A percentile compares a stretch with the other conserved stretches of the same genome.
phyloP scores from a whole-genome alignment of 2,888 invertebrate genomes.

The Cancer borealis region DNA sequence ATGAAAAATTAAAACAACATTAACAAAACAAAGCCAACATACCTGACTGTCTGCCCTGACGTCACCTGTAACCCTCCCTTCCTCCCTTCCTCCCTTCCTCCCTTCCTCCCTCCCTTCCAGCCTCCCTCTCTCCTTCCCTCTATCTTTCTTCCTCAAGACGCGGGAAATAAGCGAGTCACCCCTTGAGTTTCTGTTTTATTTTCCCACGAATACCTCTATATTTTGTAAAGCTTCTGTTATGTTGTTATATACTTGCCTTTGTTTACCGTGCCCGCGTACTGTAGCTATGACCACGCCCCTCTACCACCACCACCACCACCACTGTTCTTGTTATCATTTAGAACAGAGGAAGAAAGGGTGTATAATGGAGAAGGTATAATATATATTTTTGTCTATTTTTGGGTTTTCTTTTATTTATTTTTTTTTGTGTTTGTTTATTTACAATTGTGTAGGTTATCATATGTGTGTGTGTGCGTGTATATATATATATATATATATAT shows the following conservation, averaged over 20 bases:
- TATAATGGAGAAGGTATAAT: not conserved
- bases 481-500: not conserved
- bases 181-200: not conserved
- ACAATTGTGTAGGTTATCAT: not conserved
- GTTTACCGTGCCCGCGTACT: not conserved
- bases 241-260: not conserved
- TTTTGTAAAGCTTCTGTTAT: not conserved
- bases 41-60: too few relatives aligned
- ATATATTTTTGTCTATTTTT: not conserved
- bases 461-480: not conserved
- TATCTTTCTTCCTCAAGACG: not conserved
- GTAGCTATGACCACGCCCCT: not conserved
- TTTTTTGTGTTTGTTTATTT: not conserved
- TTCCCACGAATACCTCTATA: not conserved
- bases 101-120: not conserved
- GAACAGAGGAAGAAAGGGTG: not conserved
- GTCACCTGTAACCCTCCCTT: not conserved
- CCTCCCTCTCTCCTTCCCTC: not conserved
- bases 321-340: not conserved
- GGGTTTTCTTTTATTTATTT: not conserved
- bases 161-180: not conserved
- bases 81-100: not conserved
- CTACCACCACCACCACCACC: not conserved
- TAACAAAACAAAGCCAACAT: not conserved
- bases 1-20: not conserved